phyloP scores from a whole-genome alignment of 1,140 invertebrate genomes.

The Trichogramma pretiosum region DNA sequence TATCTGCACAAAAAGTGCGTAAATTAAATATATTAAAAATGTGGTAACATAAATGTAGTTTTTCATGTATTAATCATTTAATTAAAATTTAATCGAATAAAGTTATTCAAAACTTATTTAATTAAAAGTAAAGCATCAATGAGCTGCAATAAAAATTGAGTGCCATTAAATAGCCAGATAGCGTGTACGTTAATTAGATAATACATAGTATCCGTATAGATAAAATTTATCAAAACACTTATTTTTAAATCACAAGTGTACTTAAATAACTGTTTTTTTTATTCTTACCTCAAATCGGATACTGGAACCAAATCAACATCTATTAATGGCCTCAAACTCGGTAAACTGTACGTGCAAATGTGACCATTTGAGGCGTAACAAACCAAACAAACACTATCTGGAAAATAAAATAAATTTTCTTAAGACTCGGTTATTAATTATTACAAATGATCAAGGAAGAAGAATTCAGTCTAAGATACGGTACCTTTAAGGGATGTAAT shows the following conservation, averaged over 20 bases:
- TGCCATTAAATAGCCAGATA: slow-evolving; percentile 11
- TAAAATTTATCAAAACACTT: too few relatives aligned
- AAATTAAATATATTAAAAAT: too few relatives aligned
- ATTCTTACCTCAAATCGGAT: slow-evolving; percentile 79
- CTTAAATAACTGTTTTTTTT: background rate
- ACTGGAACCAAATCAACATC: slow-evolving; percentile 90
- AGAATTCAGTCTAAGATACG: too few relatives aligned
- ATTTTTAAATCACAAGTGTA: slow-evolving; percentile 8
- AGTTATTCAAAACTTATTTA: too few relatives aligned
- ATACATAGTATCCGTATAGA: too few relatives aligned
- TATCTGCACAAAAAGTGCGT: too few relatives aligned
- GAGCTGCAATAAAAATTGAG: slow-evolving; percentile 13
- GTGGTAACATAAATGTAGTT: too few relatives aligned
- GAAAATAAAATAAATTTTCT: slow-evolving; percentile 32
- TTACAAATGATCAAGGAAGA: too few relatives aligned
- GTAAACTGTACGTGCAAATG: slow-evolving; percentile 84
- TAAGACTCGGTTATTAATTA: too few relatives aligned
- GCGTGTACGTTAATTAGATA: slow-evolving; percentile 14
- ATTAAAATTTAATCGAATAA: too few relatives aligned
- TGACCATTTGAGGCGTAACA: slow-evolving; percentile 91
- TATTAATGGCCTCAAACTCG: slow-evolving; percentile 81
- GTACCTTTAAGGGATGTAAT: slow-evolving; percentile 86
- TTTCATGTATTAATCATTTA: too few relatives aligned
- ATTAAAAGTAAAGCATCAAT: slow-evolving; percentile 11
- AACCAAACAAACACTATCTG: slow-evolving; percentile 88